phyloP scores from a whole-genome alignment of 2,113 vertebrate species.

The Lepus europaeus region DNA sequence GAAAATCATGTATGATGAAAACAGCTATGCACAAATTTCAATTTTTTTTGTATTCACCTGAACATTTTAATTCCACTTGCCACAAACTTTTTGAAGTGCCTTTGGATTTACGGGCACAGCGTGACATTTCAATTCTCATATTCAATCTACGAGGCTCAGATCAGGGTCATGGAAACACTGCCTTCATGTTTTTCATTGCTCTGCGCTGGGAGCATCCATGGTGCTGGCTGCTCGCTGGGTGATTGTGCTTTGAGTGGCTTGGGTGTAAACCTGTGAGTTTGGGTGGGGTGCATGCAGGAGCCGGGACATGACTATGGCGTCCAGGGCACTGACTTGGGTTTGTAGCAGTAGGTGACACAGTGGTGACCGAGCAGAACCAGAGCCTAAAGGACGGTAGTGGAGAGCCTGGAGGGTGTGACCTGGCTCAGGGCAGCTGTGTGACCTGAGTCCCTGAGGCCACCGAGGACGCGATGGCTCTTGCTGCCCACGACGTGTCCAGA shows the following conservation, averaged over 20 bases:
- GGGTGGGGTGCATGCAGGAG: not conserved
- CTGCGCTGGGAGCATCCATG: not conserved
- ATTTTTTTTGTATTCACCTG: no score
- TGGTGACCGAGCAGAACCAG: not conserved
- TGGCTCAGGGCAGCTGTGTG: not conserved
- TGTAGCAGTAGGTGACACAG: not conserved
- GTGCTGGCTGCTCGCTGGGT: not conserved
- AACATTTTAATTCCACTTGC: no score
- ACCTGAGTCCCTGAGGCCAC: not conserved
- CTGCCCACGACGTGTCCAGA: not conserved
- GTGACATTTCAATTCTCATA: not conserved
- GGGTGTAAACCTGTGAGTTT: not conserved
- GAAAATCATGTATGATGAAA: no score
- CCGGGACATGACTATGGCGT: fast-evolving
- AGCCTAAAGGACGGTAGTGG: not conserved
- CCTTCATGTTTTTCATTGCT: not conserved
- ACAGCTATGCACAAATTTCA: no score
- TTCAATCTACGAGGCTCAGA: not conserved
- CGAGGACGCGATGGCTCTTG: not conserved
- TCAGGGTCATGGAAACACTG: not conserved
- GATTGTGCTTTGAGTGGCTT: not conserved
- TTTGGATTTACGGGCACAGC: not conserved
- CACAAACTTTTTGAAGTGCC: no score
- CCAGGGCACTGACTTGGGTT: not conserved
- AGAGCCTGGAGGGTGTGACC: no score